phyloP scores from a whole-genome alignment of 2,113 vertebrate species.

The Bos indicus region DNA sequence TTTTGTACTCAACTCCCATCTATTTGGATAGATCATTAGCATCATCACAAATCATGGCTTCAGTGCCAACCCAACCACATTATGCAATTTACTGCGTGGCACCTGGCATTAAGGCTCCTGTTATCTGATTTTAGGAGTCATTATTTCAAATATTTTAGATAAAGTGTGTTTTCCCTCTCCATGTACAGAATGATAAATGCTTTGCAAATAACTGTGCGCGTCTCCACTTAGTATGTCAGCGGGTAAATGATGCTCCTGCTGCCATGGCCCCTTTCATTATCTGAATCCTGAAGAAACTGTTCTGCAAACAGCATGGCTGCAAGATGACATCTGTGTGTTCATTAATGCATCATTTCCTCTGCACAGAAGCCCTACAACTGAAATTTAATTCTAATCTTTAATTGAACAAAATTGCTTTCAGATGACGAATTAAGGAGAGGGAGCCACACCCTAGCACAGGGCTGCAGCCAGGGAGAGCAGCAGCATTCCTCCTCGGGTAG shows the following conservation, averaged over 20 bases:
- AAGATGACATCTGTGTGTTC: slow-evolving; percentile 78
- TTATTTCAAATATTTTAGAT: slow-evolving; percentile 55
- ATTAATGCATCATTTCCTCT: slow-evolving; percentile 82
- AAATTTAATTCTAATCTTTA: slow-evolving; percentile 85
- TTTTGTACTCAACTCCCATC: not conserved
- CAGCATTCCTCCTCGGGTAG: slow-evolving; percentile 27
- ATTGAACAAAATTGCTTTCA: slow-evolving; percentile 83
- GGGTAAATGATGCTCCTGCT: not conserved
- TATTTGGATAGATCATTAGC: slow-evolving; percentile 6
- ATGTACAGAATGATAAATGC: slow-evolving; percentile 25
- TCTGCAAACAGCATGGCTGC: slow-evolving; percentile 63
- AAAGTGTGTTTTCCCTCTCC: slow-evolving; percentile 38
- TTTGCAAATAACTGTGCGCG: slow-evolving; percentile 5
- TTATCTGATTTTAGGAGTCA: slow-evolving; percentile 36
- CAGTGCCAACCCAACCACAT: not conserved
- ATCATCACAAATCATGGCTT: slow-evolving; percentile 38
- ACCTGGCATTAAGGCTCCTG: not conserved
- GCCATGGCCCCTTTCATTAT: not conserved
- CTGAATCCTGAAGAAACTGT: not conserved
- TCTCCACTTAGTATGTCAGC: not conserved
- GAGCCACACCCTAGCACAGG: slow-evolving; percentile 75
- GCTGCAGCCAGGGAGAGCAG: slow-evolving; percentile 51
- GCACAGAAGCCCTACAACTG: slow-evolving; percentile 80
- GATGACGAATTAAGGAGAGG: slow-evolving; percentile 77
- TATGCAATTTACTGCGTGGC: not conserved